Base-by-base conservation (phyloP, 64 coral and sea anemone species). In the Stichodactyla helianthus region DNA sequence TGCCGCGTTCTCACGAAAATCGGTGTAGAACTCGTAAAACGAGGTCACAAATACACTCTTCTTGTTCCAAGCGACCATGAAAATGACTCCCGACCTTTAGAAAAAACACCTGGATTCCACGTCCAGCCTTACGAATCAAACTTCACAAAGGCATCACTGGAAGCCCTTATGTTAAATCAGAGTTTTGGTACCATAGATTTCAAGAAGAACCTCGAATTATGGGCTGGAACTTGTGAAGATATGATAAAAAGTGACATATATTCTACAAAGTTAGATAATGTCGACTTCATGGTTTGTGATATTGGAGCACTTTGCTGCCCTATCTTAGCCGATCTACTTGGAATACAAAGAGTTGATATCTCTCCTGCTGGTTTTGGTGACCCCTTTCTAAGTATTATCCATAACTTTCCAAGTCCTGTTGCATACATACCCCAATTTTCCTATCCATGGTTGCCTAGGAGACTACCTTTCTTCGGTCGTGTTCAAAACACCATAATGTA, bases 341-440 rank as follows among this genome's bases (percentile, higher is more conserved):
- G 83, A 85, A 82, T 95, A 17, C 87, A 78, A 82, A 83, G 93
- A 59, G 86, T 95, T 53, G 93, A 95, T 54, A 86, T 95, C 13
- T 83, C 86, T 70, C 93, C 93, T n/a, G 79, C 54, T 61, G 93
- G 93, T 53, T 95, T 95, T 82, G 53, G 55, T 2, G 93, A 95
- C 17, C 93, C 93, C 15, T 95, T 88, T 82, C 31, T 95, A 55
- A 95, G 93, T 61, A 88, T 91, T 50, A 85, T 95, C 63, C 93
- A 95, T 60, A 95, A 91, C 67, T 82, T 95, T 31, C 93, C 93
- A n/a, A 82, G 77, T 5, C 86, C 93, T 18, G 86, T 95, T 15
- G 93, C 93, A 28, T 86, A 86, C 56, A 79, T 89, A 59, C 83
- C 92, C 0, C 84, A 93, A 31, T 85, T 85, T 79, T 79, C 92